Base-by-base conservation (phyloP, 2,888 invertebrate species). In the Volucella inflata region DNA sequence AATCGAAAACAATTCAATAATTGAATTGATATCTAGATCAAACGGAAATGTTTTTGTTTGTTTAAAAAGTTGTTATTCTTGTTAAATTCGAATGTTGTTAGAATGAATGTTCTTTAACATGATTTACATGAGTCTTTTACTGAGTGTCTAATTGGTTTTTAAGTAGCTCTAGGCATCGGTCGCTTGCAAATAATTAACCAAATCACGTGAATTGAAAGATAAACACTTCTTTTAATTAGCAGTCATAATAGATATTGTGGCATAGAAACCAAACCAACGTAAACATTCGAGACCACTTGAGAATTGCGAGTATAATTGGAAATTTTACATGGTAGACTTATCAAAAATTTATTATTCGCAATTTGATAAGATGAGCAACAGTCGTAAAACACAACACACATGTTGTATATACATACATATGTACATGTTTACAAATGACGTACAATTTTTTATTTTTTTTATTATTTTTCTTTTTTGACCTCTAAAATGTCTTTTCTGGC, bases 401-500 rank as follows among this genome's bases (percentile, higher is more conserved):
- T 30, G n/a, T n/a, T n/a, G n/a, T n/a, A n/a, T n/a, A n/a, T n/a
- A n/a, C n/a, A n/a, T n/a, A n/a, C n/a, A n/a, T n/a, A n/a, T n/a
- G n/a, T n/a, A n/a, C n/a, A n/a, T n/a, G n/a, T n/a, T n/a, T n/a
- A n/a, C n/a, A n/a, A n/a, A n/a, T n/a, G n/a, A n/a, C n/a, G n/a
- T n/a, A n/a, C n/a, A n/a, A n/a, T n/a, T n/a, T n/a, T n/a, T 40
- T 1, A 11, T 9, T 12, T 50, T 17, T 17, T 50, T 17, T 14
- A 10, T 51, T 10, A 12, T 42, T 6, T 14, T 46, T 21, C 2
- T 11, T 14, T 17, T 55, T 8, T 77, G 62, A 77, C 77, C 77
- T 62, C 70, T 77, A 62, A 62, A 55, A 70, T n/a, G 62, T 44
- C 67, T 76, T 65, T 57, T 48, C 17, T 40, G 17, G 46, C 38